A percentile compares a stretch with the other conserved stretches of the same genome.
These are phyloP conservation scores for Phasianus colchicus DNA, from an alignment of 2,113 vertebrate species.

Conservation along the genomic window DNA sequence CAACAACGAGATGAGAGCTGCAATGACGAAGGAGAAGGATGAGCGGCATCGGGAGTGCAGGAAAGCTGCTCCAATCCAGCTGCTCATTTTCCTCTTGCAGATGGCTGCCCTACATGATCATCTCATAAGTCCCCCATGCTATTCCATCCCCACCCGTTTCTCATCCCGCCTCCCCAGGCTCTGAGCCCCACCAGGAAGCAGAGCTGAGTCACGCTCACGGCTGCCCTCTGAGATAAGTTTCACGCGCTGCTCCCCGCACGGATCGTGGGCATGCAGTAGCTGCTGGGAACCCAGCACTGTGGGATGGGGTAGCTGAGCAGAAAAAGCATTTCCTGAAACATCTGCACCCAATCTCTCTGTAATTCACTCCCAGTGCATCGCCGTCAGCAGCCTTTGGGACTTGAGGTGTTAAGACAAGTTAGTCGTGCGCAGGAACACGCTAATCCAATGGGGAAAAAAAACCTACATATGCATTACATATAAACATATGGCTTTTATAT, in stretches of 20 bases:
- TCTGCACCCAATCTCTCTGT: not conserved
- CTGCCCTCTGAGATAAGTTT: slow-evolving; percentile 67
- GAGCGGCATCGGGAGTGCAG: rapidly evolving
- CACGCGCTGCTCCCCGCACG: not conserved
- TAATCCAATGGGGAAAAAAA: not conserved
- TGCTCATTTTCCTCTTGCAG: rapidly evolving
- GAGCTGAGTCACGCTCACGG: slow-evolving; percentile 65
- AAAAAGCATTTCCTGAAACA: rapidly evolving
- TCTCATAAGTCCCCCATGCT: not conserved
- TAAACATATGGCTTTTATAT: rapidly evolving
- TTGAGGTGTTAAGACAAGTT: not conserved
- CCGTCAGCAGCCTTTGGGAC: not conserved
- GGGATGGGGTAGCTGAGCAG: not conserved
- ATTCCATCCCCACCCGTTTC: slow-evolving; percentile 36
- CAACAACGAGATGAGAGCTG: not conserved
- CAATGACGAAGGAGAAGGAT: rapidly evolving
- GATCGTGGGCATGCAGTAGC: not conserved
- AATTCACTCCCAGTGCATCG: not conserved
- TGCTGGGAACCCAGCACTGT: not conserved
- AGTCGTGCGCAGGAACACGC: not conserved
- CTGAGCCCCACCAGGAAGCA: slow-evolving; percentile 49
- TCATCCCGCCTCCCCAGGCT: not conserved
- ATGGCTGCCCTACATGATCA: not conserved
- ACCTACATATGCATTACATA: rapidly evolving
- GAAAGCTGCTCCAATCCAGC: not conserved